phyloP scores from a whole-genome alignment of 1,140 invertebrate genomes.

The Aphaenogaster rudis region DNA sequence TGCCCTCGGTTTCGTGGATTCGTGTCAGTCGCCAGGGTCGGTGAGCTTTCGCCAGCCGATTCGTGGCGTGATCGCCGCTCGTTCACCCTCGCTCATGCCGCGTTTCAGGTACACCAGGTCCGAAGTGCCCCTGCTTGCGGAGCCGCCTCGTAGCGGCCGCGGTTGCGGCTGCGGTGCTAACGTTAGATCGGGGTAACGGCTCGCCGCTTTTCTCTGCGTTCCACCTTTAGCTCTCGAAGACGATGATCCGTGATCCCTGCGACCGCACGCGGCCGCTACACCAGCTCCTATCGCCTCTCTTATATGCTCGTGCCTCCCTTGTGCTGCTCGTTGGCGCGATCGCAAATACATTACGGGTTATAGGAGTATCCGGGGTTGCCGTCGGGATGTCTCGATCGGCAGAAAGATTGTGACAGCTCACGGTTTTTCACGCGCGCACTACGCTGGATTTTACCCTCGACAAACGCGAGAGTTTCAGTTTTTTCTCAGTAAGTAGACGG shows the following conservation, averaged over 20 bases:
- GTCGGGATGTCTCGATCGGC: slow-evolving; percentile 77
- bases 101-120: slow-evolving; percentile 72
- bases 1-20: slow-evolving; percentile 74
- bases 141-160: slow-evolving; percentile 46
- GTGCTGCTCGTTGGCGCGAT: slow-evolving; percentile 76
- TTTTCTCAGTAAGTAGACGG: not conserved
- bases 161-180: slow-evolving; percentile 43
- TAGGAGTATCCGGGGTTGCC: slow-evolving; percentile 76
- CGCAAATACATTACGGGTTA: slow-evolving; percentile 87
- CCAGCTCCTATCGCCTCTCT: slow-evolving; percentile 64
- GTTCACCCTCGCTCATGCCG: slow-evolving; percentile 84
- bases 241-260: slow-evolving; percentile 44
- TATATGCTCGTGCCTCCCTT: slow-evolving; percentile 83
- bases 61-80: slow-evolving; percentile 81
- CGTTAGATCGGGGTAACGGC: slow-evolving; percentile 37
- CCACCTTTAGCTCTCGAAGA: slow-evolving; percentile 53
- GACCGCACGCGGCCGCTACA: slow-evolving; percentile 51
- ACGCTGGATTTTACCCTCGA: not conserved
- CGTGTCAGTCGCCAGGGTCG: slow-evolving; percentile 87
- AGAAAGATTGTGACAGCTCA: slow-evolving; percentile 36
- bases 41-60: slow-evolving; percentile 86
- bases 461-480: not conserved
- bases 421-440: not conserved
- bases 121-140: slow-evolving; percentile 21
- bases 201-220: slow-evolving; percentile 39